Conservation (phyloP, 2,113 vertebrate species). For the Fulica atra region DNA sequence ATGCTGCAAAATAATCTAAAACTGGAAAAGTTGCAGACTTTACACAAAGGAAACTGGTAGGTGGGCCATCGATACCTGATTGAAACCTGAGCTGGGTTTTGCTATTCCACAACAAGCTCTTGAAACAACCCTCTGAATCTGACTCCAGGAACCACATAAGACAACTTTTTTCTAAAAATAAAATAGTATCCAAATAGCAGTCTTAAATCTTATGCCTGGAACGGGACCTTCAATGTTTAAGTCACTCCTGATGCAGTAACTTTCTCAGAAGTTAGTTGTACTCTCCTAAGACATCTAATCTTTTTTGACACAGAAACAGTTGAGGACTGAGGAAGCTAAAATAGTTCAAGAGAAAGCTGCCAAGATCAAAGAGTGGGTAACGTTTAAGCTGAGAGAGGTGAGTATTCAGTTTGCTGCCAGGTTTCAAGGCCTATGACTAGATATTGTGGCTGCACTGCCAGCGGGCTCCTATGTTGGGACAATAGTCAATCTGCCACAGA, state of each 20-base stretch:
- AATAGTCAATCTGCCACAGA: not conserved
- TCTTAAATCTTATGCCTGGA: not conserved
- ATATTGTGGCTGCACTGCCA: not conserved
- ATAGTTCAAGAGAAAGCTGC: conserved; percentile 93
- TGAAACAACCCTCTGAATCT: not conserved
- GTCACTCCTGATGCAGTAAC: not conserved
- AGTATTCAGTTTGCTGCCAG: not conserved
- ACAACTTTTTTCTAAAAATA: not conserved
- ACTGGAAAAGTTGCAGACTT: not conserved
- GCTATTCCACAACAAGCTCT: not conserved
- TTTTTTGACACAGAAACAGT: conserved; percentile 78
- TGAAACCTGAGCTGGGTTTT: not conserved
- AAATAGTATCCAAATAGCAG: not conserved
- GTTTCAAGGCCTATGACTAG: not conserved
- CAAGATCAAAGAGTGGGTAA: conserved; percentile 98
- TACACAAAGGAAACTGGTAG: not conserved
- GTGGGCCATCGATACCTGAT: not conserved
- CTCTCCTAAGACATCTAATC: not conserved
- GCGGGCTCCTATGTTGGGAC: not conserved
- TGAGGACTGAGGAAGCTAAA: conserved; percentile 91
- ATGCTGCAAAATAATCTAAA: not conserved
- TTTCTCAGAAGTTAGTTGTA: not conserved
- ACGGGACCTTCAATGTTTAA: not conserved
- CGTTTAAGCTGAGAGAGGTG: conserved; percentile 89
- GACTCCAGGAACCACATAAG: not conserved